A percentile compares a stretch with the other conserved stretches of the same genome.
Conservation (phyloP, 2,888 invertebrate species). For the Drosophila ezoana region DNA sequence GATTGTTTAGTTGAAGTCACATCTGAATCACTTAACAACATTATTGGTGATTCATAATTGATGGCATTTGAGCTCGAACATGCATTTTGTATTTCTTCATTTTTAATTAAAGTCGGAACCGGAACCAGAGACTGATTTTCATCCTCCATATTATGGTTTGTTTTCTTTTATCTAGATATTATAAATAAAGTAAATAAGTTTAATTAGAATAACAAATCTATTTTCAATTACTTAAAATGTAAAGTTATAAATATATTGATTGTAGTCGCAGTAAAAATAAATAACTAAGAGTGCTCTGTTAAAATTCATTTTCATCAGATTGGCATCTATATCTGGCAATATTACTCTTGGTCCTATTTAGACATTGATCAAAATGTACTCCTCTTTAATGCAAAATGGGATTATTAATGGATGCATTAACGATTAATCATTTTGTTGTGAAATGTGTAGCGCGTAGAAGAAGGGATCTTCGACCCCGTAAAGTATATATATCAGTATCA, state of each 20-base stretch:
- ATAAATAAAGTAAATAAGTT: background rate
- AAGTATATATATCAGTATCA: no score
- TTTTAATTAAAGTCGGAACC: conserved; percentile 21
- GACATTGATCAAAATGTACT: no score
- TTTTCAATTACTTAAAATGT: background rate
- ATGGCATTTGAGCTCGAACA: conserved; percentile 30
- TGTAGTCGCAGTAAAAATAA: no score
- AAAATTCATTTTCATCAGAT: no score
- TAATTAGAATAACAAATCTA: background rate
- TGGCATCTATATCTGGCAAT: no score
- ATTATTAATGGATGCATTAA: no score
- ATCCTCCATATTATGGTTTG: conserved; percentile 37
- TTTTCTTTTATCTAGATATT: conserved; percentile 25
- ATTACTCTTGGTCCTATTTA: no score
- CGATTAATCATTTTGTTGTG: no score
- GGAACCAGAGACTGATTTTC: conserved; percentile 33
- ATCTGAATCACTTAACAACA: conserved; percentile 28
- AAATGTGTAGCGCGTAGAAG: no score
- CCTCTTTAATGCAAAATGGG: no score
- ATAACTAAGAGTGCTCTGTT: no score
- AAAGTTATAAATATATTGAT: background rate
- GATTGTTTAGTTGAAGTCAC: conserved; percentile 11
- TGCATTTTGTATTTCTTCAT: conserved; percentile 22
- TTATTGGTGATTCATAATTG: conserved; percentile 31
- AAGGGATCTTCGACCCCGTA: no score